Evolutionary conservation across 1,140 invertebrate species (phyloP), one percentile per base, ranked within the genome.

Genomic region (Galleria mellonella): DNA sequence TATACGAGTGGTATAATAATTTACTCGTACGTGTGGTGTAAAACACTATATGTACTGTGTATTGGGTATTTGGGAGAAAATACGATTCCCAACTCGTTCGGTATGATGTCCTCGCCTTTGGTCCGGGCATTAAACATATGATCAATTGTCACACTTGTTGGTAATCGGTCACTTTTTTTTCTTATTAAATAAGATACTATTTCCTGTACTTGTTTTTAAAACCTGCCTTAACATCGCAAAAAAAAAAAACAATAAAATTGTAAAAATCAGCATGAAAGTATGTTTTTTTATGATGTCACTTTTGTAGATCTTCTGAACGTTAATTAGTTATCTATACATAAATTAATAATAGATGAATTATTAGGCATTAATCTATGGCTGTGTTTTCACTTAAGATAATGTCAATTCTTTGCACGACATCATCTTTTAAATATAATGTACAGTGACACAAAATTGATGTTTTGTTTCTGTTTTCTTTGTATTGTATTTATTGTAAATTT

Each of bases 331-430:
- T 59, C 50, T 51, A 39, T 23, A 23, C 6, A 23, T 23, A 23
- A 23, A 44, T 44, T 58, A 54, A 46, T 53, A 42, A 66, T 55
- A 55, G 48, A 27, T 14, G 32, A 44, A 39, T 31, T 37, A 35
- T 65, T 76, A 72, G 62, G 61, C 66, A 58, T 73, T 78, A 79
- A 83, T 72, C 63, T 77, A 81, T 79, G 79, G 76, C 74, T 79
- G 79, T 83, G 79, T 83, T 79, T 55, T 83, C 73, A 81, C 71
- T 65, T 76, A 72, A 76, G 62, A 58, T 74, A 72, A 72, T 55
- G 74, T 81, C 76, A 83, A 83, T 79, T 81, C 73, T 72, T 71
- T 81, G 78, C 76, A 81, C 76, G 57, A 72, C 71, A 73, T 75
- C 69, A 72, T 81, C 74, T 77, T 71, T 64, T 70, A 51, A 76